These are phyloP conservation scores for Montipora capricornis DNA, from an alignment of 64 coral and sea anemone genomes.

Conservation along the genomic window DNA sequence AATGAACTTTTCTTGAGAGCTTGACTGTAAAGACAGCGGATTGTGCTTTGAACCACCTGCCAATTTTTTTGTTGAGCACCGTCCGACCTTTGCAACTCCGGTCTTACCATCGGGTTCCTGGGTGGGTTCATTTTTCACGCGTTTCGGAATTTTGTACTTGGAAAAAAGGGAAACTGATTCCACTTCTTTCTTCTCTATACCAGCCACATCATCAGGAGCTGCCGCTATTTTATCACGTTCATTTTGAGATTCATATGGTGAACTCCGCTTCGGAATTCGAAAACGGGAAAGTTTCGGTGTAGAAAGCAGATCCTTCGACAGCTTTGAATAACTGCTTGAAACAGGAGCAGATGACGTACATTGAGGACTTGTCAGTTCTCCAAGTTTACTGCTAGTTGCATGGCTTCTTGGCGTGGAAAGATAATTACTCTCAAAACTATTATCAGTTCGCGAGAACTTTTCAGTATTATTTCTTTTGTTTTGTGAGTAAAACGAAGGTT, in stretches of 20 bases:
- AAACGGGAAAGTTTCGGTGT: not conserved
- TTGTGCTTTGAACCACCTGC: not conserved
- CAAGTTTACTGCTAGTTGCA: not conserved
- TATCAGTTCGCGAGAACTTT: not conserved
- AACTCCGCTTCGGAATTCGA: constrained; percentile 24
- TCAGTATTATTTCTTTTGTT: not conserved
- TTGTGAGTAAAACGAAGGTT: not conserved
- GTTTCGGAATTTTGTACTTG: constrained; percentile 31
- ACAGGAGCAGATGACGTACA: not conserved
- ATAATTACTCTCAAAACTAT: not conserved
- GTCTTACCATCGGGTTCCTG: not conserved
- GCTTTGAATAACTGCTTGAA: not conserved
- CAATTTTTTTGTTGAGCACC: not conserved
- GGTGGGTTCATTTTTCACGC: not conserved
- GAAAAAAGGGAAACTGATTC: not conserved
- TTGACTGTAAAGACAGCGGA: not conserved
- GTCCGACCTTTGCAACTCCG: not conserved
- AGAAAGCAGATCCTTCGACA: not conserved
- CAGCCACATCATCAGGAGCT: not conserved
- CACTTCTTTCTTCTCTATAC: not conserved
- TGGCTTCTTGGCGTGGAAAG: not conserved
- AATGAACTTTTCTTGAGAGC: not conserved
- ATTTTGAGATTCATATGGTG: not conserved
- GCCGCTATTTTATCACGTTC: not conserved
- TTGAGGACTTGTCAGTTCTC: not conserved